phyloP scores from a whole-genome alignment of 2,888 invertebrate genomes.

The Rhogogaster chlorosoma region DNA sequence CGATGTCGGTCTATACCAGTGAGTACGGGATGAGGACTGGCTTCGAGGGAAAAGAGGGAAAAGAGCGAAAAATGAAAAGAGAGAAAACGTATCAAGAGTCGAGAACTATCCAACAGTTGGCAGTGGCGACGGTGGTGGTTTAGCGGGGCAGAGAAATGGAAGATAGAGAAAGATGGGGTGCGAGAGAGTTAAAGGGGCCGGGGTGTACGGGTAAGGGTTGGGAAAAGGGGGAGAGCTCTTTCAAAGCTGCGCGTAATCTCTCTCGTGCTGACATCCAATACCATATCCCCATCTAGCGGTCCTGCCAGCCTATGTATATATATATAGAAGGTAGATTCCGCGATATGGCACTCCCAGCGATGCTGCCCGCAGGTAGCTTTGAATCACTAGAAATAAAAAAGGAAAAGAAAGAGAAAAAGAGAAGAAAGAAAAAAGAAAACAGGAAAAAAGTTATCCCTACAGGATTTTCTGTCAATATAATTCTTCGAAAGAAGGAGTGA shows the following conservation, averaged over 20 bases:
- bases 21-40: not conserved
- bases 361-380: slow-evolving; percentile 44
- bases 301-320: slow-evolving; percentile 61
- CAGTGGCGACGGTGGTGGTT: slow-evolving; percentile 12
- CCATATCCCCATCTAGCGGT: slow-evolving; percentile 65
- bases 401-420: not conserved
- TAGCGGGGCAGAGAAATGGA: slow-evolving; percentile 53
- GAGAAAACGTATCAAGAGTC: slow-evolving; percentile 49
- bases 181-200: slow-evolving; percentile 29
- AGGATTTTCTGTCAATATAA: slow-evolving; percentile 16
- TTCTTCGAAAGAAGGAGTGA: not conserved
- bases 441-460: not conserved
- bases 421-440: not conserved
- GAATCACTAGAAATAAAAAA: slow-evolving; percentile 21
- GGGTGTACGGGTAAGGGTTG: slow-evolving; percentile 53
- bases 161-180: slow-evolving; percentile 46
- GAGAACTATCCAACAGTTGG: slow-evolving; percentile 41
- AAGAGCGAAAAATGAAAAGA: slow-evolving; percentile 49
- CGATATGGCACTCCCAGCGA: slow-evolving; percentile 63
- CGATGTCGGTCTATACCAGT: not conserved
- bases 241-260: slow-evolving; percentile 72
- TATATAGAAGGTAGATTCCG: slow-evolving; percentile 60
- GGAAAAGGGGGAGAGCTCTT: slow-evolving; percentile 62
- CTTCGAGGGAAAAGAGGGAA: not conserved
- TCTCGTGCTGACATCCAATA: slow-evolving; percentile 73